Base-by-base conservation (phyloP, 2,888 invertebrate species). In the Ochropleura leucogaster region DNA sequence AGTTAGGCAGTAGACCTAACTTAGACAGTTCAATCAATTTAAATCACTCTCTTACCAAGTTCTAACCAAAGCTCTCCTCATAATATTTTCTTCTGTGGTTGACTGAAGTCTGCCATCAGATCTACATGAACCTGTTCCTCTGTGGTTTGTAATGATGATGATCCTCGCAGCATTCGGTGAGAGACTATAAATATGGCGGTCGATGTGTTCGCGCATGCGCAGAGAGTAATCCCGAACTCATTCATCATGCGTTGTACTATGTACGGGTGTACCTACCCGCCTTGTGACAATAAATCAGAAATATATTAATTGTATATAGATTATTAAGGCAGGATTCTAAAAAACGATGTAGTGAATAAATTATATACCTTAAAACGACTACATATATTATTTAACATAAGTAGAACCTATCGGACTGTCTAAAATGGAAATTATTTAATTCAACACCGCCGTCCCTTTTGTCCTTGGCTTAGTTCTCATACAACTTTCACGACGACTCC, bases 161-260 rank as follows among this genome's bases (percentile, higher is more conserved):
- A 72, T 73, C 30, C 30, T 47, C 80, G 81, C 82, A 80, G 72
- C 68, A 66, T 70, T 74, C 46, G 62, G 69, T 51, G 53, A 49
- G 47, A 14, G 68, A 76, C 82, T 87, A 88, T 87, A 82, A 87
- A 87, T 87, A 91, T 75, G 88, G 59, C 72, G 92, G 91, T 93
- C 92, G 93, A 92, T 93, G 81, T 60, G 8, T 59, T 6, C 87
- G 77, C 92, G 92, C 92, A 84, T 89, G 93, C 93, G 93, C 85
- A 18, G 5, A 64, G 8, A 1, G n/a, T 20, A 55, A 65, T 18
- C 62, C 14, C 67, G 12, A n/a, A 49, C 70, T 77, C 77, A 74
- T 77, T 77, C 82, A 80, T 71, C 84, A 78, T 74, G 79, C 70
- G 42, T 53, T 63, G 40, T 69, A 74, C 66, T 67, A 63, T 80